These are phyloP conservation scores for Avahi laniger DNA, from an alignment of 2,797 vertebrate species.

Conservation along the genomic window DNA sequence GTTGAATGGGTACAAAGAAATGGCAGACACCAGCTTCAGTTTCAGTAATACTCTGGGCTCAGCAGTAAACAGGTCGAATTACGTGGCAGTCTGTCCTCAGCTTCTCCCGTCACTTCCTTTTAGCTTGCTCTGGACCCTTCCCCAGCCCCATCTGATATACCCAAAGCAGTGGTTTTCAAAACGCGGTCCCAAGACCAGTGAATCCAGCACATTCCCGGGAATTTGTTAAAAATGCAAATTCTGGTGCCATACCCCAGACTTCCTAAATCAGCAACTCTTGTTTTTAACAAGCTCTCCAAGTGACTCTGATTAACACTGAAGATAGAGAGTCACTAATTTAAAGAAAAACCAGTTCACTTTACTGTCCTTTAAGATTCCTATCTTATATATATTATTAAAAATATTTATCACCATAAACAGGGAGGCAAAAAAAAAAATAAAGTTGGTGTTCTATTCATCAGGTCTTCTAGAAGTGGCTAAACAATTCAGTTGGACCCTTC, in stretches of 20 bases:
- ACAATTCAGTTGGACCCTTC: neutral
- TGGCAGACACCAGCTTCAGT: neutral
- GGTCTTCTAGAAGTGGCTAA: neutral
- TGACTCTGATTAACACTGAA: neutral
- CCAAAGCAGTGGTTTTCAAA: neutral
- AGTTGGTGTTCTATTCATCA: neutral
- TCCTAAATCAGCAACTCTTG: neutral
- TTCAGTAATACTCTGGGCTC: neutral
- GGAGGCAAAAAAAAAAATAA: neutral
- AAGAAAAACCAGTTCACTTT: neutral
- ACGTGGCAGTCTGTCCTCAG: neutral
- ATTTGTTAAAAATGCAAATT: constrained; percentile 26
- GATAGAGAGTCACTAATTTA: neutral
- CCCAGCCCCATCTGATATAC: too few species aligned
- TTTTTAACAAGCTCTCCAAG: constrained; percentile 4
- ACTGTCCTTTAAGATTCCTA: neutral
- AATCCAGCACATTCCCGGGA: neutral
- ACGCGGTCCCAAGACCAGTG: neutral
- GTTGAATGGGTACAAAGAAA: neutral
- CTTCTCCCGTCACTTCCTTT: neutral
- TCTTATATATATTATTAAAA: neutral
- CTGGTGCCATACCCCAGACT: neutral
- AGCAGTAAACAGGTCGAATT: neutral
- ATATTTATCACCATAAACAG: neutral
- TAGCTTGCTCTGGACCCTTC: neutral